Evolutionary conservation across 2,888 invertebrate species (phyloP), one percentile per base, ranked within the genome.

Genomic region (Cheilosia vernalis): DNA sequence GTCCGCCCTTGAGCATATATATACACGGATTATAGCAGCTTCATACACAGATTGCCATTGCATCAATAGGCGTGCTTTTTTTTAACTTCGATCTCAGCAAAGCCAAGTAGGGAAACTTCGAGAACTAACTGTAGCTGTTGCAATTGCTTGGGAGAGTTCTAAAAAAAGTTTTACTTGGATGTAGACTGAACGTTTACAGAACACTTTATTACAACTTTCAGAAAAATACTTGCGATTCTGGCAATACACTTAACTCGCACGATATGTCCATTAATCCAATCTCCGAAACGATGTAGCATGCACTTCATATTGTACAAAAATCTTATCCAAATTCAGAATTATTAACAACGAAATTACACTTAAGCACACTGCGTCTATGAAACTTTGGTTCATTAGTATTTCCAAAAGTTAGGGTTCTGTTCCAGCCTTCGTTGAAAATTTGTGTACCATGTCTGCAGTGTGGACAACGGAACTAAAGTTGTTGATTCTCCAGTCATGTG

Each of bases 371-470:
- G 49, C 49, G 40, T 47, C 9, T 44, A 67, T 27, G 2, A 17
- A 63, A 10, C 13, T 42, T 13, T 27, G 24, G 42, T 27, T 4
- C 17, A 33, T 89, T 87, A 91, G 72, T 90, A 90, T 89, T 95
- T 97, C 99, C 98, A 99, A 91, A 98, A 99, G 90, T 98, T 96
- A 1, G 98, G 98, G 93, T 98, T 98, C 87, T 96, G 96, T 88
- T 95, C 95, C 86, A 99, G 93, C 88, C 98, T 94, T 88, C 98
- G 93, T 90, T 97, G 96, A 90, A 99, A 99, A 90, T 96, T 98
- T 87, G 95, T 95, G 90, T 97, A 99, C 99, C 99, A 99, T 33
- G 95, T 96, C 90, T 98, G 97, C 44, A 99, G 94, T 0, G 96
- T 95, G 74, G 95, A 96, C 37, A 98, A 93, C 0, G 99, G 99